Evolutionary conservation across 2,113 vertebrate genomes (phyloP).

Genomic region (Puffinus mauretanicus): DNA sequence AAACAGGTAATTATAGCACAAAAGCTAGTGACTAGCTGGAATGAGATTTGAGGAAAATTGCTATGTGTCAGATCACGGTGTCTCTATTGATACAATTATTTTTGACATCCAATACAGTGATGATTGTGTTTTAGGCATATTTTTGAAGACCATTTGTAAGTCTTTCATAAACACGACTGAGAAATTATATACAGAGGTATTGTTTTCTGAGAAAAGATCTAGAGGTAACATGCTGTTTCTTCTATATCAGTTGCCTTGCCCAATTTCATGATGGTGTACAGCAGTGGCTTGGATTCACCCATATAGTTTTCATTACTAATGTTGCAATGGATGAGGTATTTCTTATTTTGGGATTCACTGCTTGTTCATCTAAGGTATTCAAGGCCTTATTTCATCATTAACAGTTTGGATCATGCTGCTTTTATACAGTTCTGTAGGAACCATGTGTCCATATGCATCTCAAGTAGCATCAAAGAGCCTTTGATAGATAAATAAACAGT

Average conservation of each 20-base stretch:
- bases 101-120: not conserved
- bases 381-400: not conserved
- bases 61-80: not conserved
- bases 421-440: not conserved
- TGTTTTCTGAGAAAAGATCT: not conserved
- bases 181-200: not conserved
- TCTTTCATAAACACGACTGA: not conserved
- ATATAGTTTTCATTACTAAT: not conserved
- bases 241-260: not conserved
- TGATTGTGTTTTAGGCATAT: not conserved
- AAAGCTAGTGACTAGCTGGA: not conserved
- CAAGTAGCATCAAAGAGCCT: not conserved
- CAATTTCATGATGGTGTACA: not conserved
- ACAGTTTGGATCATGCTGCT: not conserved
- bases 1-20: slow-evolving; percentile 13
- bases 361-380: not conserved
- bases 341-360: not conserved
- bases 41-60: slow-evolving; percentile 4
- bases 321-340: not conserved
- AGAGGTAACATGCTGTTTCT: not conserved
- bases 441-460: accelerated
- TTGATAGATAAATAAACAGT: not conserved
- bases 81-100: not conserved
- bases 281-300: not conserved
- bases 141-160: not conserved